phyloP scores from a whole-genome alignment of 1,140 invertebrate genomes.

The Nasonia vitripennis region DNA sequence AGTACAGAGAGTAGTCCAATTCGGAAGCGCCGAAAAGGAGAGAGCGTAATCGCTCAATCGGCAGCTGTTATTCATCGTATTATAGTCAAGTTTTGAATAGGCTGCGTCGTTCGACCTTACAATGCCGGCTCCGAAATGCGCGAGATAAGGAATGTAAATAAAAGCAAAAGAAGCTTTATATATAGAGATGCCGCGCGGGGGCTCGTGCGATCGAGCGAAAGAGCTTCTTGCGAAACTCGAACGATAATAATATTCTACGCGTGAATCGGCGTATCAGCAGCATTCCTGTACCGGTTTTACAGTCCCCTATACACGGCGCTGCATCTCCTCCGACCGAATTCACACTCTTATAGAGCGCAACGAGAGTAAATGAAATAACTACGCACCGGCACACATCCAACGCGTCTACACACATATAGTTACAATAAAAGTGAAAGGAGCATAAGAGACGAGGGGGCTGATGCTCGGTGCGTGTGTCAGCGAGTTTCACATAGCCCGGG shows the following conservation, averaged over 20 bases:
- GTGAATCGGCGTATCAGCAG: too few species aligned
- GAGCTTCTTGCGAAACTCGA: too few species aligned
- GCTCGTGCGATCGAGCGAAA: too few species aligned
- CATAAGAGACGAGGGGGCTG: not conserved
- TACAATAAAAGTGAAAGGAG: slow-evolving; percentile 4
- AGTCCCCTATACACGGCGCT: too few species aligned
- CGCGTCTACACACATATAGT: not conserved
- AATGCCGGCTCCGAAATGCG: not conserved
- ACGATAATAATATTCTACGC: too few species aligned
- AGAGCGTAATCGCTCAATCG: slow-evolving; percentile 29
- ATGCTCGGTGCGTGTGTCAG: not conserved
- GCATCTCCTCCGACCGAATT: too few species aligned
- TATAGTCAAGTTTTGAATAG: not conserved
- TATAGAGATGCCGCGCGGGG: not conserved
- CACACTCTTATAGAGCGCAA: not conserved
- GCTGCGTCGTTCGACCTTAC: slow-evolving; percentile 11
- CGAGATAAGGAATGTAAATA: not conserved
- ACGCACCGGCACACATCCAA: not conserved
- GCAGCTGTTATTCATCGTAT: slow-evolving; percentile 17
- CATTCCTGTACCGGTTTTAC: too few species aligned
- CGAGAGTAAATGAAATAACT: slow-evolving; percentile 22
- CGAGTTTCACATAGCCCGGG: not conserved
- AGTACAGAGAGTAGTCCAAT: not conserved
- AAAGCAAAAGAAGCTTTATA: not conserved
- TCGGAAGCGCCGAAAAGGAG: slow-evolving; percentile 19